Base-by-base conservation (phyloP, 2,888 invertebrate species). In the Cheilosia vulpina region DNA sequence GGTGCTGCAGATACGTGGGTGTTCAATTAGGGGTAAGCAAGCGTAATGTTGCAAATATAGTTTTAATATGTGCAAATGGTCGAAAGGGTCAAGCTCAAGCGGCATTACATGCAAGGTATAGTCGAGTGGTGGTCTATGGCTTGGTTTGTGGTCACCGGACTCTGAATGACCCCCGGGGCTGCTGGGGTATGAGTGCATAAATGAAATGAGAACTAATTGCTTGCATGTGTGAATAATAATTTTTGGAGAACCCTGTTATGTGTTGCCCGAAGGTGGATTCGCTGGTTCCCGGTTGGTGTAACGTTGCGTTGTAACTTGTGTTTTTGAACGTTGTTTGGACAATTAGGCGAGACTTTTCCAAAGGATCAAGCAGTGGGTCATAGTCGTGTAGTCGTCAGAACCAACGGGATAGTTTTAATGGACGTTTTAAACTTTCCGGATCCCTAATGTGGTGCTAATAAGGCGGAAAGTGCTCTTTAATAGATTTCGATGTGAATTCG, bases 21-120 rank as follows among this genome's bases (percentile, higher is more conserved):
- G 80, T 45, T 85, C 85, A 85, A 80, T 85, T 85, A 85, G 72
- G 85, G 77, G 85, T 85, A 85, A 80, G 85, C 76, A 85, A 85
- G 85, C 80, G 85, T 76, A 77, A 85, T 81, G 85, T 72, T 85
- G 80, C 81, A 85, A 85, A 85, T 85, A 81, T 85, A 81, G 81
- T 85, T 85, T 85, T 85, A 85, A 85, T 85, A 85, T 85, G 85
- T 85, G 81, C 85, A 85, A 85, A 85, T 63, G 85, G 75, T 71
- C 76, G 66, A 76, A 66, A 68, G 66, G 81, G 80, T 76, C 71
- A 41, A 65, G 55, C 38, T 63, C 62, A 31, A 62, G 55, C 27
- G 27, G 60, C 55, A 45, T 53, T 53, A 45, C 65, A 57, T 68
- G 50, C 34, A 11, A 34, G 15, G 11, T 21, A 31, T 15, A 34